phyloP scores from a whole-genome alignment of 2,113 vertebrate genomes.

The mouse (Mus musculus) region GRCm39 chr9:17274501-17275000 shows the following conservation, averaged over 20 bases:
- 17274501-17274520: background rate
- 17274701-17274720: background rate
- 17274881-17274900: constrained; percentile 21
- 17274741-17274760: too few relatives aligned
- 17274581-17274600: background rate
- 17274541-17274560: background rate
- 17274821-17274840: background rate
- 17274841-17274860: background rate
- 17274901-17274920: background rate
- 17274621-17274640: background rate
- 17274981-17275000: constrained; percentile 58
- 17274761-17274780: fast-evolving
- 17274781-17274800: background rate
- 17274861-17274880: background rate
- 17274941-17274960: constrained; percentile 44
- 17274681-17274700: background rate
- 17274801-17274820: background rate
- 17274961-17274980: constrained; percentile 44
- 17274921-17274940: constrained; percentile 46
- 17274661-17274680: background rate
- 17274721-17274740: background rate
- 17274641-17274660: background rate
- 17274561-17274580: background rate
- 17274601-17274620: background rate
- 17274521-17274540: background rate